A percentile compares a stretch with the other conserved stretches of the same genome.
phyloP scores from a whole-genome alignment of 2,888 invertebrate genomes.

The Sisyra nigra region DNA sequence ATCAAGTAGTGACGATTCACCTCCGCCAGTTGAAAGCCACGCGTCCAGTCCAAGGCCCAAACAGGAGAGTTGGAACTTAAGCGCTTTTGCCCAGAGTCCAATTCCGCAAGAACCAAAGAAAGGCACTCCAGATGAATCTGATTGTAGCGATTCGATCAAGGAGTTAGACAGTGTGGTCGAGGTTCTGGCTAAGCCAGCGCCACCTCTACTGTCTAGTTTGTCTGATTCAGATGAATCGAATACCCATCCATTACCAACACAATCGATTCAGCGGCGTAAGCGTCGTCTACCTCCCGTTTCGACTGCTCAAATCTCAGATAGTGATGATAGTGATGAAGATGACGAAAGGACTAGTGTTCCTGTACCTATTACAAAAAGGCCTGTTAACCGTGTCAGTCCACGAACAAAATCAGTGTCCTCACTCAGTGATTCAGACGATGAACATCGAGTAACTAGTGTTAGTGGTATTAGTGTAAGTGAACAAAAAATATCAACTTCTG shows the following conservation, averaged over 20 bases:
- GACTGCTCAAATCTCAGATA: slow-evolving; percentile 15
- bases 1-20: slow-evolving; percentile 34
- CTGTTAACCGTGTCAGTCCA: slow-evolving; percentile 22
- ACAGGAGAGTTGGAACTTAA: slow-evolving; percentile 21
- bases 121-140: slow-evolving; percentile 21
- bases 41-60: slow-evolving; percentile 11
- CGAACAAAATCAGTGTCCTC: slow-evolving; percentile 23
- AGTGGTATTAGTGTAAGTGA: slow-evolving; percentile 3
- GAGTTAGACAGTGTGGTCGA: slow-evolving; percentile 38
- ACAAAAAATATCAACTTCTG: slow-evolving; percentile 6
- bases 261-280: slow-evolving; percentile 19
- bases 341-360: slow-evolving; percentile 14
- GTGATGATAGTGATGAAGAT: slow-evolving; percentile 20
- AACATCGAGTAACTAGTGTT: slow-evolving; percentile 10
- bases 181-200: slow-evolving; percentile 21
- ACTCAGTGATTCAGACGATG: slow-evolving; percentile 23
- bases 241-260: slow-evolving; percentile 23
- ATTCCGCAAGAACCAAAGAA: slow-evolving; percentile 4
- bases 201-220: slow-evolving; percentile 37
- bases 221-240: slow-evolving; percentile 37
- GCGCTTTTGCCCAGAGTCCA: slow-evolving; percentile 18
- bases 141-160: slow-evolving; percentile 34
- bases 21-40: slow-evolving; percentile 16
- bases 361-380: slow-evolving; percentile 15
- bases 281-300: slow-evolving; percentile 23